Evolutionary conservation across 2,888 invertebrate species (phyloP), one percentile per base, ranked within the genome.

Genomic region (Dynastes maya): DNA sequence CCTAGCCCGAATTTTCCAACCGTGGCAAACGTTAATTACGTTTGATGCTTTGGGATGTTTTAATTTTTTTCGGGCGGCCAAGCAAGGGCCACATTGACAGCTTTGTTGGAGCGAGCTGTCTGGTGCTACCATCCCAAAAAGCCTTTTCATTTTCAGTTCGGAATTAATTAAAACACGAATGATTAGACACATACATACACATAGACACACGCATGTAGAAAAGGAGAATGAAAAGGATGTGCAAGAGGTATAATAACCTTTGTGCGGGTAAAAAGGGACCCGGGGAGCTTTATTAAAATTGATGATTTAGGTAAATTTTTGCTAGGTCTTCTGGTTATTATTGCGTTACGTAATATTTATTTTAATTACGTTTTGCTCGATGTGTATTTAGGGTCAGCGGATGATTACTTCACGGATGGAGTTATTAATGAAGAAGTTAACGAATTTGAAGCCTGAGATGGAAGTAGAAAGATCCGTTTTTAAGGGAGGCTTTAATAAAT

Each of bases 91-190:
- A 13, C 53, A 53, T 53, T n/a, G 45, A 45, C 45, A 8, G 45
- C 45, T 45, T 45, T 45, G 45, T 45, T 8, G 45, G 45, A 11
- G 8, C 45, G 45, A 8, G 8, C 11, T 45, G 9, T 8, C 11
- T 11, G 45, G 8, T 11, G 45, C 8, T 45, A 45, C 32, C 5
- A 37, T 2, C 32, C 45, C 45, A 8, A 45, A 45, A 45, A 45
- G 45, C 45, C 45, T 8, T n/a, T n/a, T 53, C 53, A 53, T 16
- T 53, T 16, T n/a, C 53, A 53, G 16, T 13, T 16, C n/a, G 16
- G 53, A 53, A 53, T 53, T 53, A 53, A 53, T 53, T 53, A 53
- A 53, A 53, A 53, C 16, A 53, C 53, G 53, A 53, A 53, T 53
- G 16, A 53, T 53, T 53, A 53, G 53, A 53, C n/a, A 45, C 45